Evolutionary conservation across 2,888 invertebrate species (phyloP).

Genomic region (Cecidostiba fungosa): DNA sequence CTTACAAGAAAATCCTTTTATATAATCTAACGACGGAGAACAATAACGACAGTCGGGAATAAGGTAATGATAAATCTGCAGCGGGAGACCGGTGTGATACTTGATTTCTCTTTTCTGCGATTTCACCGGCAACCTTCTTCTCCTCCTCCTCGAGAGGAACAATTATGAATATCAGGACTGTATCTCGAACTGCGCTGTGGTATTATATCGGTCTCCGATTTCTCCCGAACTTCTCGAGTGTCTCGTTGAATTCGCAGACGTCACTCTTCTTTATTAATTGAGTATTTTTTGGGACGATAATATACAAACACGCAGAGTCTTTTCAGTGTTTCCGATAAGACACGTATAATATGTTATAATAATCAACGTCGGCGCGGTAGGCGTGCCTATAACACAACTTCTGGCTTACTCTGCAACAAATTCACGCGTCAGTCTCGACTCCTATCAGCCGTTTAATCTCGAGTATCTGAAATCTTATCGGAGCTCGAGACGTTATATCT

Average conservation of each 20-base stretch:
- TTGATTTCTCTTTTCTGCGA: conserved; percentile 21
- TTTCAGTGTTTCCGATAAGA: not conserved
- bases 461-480: not conserved
- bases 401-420: not conserved
- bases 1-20: not conserved
- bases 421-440: not conserved
- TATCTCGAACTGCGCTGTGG: not conserved
- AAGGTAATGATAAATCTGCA: not conserved
- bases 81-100: not conserved
- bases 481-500: not conserved
- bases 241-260: not conserved
- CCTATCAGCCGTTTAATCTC: not conserved
- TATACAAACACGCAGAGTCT: too few species aligned
- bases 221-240: not conserved
- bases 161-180: not conserved
- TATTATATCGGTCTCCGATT: not conserved
- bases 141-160: not conserved
- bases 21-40: not conserved
- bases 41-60: not conserved
- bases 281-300: too few species aligned
- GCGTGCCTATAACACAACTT: not conserved
- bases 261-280: too few species aligned
- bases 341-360: not conserved
- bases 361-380: not conserved
- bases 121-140: not conserved